A percentile compares a stretch with the other conserved stretches of the same genome.
Evolutionary conservation across 1,140 invertebrate genomes (phyloP).

Genomic region (Drosophila jambulina): DNA sequence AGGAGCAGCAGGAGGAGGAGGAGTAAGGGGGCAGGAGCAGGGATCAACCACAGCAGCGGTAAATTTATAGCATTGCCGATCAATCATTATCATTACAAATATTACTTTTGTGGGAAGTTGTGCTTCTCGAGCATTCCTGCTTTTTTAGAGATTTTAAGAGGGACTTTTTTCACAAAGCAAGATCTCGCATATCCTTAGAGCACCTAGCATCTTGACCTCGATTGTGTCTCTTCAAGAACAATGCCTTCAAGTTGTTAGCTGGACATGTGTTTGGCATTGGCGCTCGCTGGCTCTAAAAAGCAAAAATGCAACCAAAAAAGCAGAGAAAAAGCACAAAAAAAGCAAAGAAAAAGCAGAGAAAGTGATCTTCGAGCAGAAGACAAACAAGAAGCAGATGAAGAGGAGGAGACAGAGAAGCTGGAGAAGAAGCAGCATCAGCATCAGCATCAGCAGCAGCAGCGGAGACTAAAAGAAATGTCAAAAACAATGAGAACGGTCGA

Average conservation of each 20-base stretch:
- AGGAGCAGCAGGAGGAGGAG: not conserved
- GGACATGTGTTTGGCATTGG: constrained; percentile 50
- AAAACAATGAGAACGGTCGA: constrained; percentile 84
- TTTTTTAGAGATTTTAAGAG: not conserved
- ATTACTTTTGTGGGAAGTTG: not conserved
- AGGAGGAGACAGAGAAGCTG: constrained; percentile 7
- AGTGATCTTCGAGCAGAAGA: constrained; percentile 34
- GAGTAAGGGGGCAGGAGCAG: constrained; percentile 10
- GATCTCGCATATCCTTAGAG: not conserved
- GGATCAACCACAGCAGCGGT: constrained; percentile 10
- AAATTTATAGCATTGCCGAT: constrained; percentile 8
- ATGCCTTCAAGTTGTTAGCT: constrained; percentile 39
- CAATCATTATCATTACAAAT: not conserved
- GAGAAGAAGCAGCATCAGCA: not conserved
- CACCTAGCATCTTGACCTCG: not conserved
- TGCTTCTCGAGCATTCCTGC: not conserved
- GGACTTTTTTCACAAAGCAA: not conserved
- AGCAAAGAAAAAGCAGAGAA: constrained; percentile 33
- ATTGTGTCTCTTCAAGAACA: constrained; percentile 23
- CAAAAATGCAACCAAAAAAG: constrained; percentile 4
- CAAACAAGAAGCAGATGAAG: constrained; percentile 11
- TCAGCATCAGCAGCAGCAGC: constrained; percentile 17
- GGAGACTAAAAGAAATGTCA: constrained; percentile 80
- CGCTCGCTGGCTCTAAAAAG: constrained; percentile 23
- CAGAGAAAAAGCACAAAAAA: not conserved